Evolutionary conservation across 2,797 vertebrate species (phyloP).

Genomic region (Megaceryle alcyon): DNA sequence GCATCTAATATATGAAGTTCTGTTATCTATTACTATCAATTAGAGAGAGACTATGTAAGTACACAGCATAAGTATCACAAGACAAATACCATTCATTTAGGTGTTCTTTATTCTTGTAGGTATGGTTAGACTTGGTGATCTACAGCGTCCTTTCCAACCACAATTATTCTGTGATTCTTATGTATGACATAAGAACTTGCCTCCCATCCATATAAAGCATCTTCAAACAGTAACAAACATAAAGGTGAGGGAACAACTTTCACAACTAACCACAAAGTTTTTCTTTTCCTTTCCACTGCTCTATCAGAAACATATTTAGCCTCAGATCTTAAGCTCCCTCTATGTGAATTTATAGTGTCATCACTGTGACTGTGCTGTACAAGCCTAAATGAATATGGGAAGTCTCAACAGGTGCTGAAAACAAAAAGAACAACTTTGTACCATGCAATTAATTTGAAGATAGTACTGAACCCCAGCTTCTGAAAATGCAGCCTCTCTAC

Average conservation of each 20-base stretch:
- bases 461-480: background rate
- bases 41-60: background rate
- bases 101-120: too few species aligned
- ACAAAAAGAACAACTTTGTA: background rate
- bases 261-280: background rate
- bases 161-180: too few species aligned
- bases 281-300: background rate
- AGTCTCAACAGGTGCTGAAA: background rate
- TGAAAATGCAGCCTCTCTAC: background rate
- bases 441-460: background rate
- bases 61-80: background rate
- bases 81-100: background rate
- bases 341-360: background rate
- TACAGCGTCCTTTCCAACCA: too few species aligned
- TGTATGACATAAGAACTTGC: background rate
- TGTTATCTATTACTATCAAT: background rate
- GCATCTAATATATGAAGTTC: background rate
- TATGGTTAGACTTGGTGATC: too few species aligned
- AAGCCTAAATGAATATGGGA: background rate
- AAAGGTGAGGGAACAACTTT: background rate
- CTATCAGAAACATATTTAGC: background rate
- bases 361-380: background rate
- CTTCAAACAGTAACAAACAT: background rate
- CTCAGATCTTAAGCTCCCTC: background rate
- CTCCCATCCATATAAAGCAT: background rate